Base-by-base conservation (phyloP, 2,888 invertebrate species). In the Scaptomyza polygonia region DNA sequence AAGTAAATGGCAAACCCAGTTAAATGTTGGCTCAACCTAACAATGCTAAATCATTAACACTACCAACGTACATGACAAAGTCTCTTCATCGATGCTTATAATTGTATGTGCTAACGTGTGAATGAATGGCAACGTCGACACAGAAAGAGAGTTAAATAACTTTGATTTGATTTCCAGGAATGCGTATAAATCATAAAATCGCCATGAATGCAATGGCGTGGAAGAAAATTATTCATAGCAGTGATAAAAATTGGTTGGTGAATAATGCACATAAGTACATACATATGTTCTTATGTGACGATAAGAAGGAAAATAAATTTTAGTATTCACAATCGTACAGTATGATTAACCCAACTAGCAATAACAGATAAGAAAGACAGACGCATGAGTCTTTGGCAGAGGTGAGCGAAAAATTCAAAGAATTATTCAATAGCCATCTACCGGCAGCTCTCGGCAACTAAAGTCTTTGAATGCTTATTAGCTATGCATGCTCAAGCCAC, bases 141-240 rank as follows among this genome's bases (percentile, higher is more conserved):
- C 42, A 42, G 39, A 27, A 56, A 42, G 18, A 16, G 8, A 21
- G 18, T 11, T 34, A 39, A 27, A 21, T 52, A 47, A 34, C 67
- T 54, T 53, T 53, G 36, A 30, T 57, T 55, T 63, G 48, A 69
- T 49, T 79, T 78, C 68, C 52, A 63, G 67, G 78, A 77, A 80
- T 75, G 72, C 51, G 72, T 61, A 72, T 82, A 69, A 80, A 69
- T 82, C 79, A 80, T 79, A 70, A 85, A 69, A 65, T 36, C 49
- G 44, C 66, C 39, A 59, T 34, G 55, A 79, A 63, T 70, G 58
- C 59, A 69, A 55, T 42, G 43, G 9, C 36, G 30, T 44, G 74
- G 57, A 74, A 66, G 47, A 61, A 66, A 4, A 52, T 42, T 53
- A 67, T 70, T 8, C 18, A 49, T 25, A 61, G 49, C 25, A 32